Evolutionary conservation across 2,888 invertebrate species (phyloP).

Genomic region (Parnassius orleans): DNA sequence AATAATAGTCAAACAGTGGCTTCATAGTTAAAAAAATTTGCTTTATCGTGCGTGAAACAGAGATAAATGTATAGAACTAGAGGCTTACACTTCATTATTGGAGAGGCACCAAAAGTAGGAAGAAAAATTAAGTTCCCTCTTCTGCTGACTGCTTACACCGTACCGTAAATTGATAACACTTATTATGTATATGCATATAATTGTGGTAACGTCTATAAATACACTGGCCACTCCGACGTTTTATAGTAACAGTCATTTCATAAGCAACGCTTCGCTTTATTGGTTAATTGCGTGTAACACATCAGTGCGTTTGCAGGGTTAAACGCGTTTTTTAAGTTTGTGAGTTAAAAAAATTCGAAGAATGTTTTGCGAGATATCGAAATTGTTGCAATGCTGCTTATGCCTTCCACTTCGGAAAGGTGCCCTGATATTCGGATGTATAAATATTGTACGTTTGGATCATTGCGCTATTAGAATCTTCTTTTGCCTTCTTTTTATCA

Average conservation of each 20-base stretch:
- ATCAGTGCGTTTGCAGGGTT: constrained; percentile 4
- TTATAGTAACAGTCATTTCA: background rate
- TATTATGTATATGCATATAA: no score
- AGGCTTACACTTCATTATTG: no score
- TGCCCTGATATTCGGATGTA: constrained; percentile 56
- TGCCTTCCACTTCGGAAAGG: constrained; percentile 64
- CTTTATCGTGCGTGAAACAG: no score
- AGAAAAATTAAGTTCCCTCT: no score
- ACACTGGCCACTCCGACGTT: background rate
- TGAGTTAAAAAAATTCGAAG: constrained; percentile 8
- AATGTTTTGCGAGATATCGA: constrained; percentile 62
- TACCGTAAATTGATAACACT: no score
- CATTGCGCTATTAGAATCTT: no score
- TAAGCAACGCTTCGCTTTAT: background rate
- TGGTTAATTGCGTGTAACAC: constrained; percentile 3
- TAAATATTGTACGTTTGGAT: constrained; percentile 55
- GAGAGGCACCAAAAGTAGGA: no score
- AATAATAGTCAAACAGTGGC: no score
- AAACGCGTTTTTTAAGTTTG: background rate
- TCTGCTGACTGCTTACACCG: no score
- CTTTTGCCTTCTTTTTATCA: no score
- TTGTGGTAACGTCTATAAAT: constrained; percentile 6
- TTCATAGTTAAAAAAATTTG: no score
- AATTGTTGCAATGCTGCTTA: constrained; percentile 58
- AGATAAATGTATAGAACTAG: no score